A percentile compares a stretch with the other conserved stretches of the same genome.
phyloP scores from a whole-genome alignment of 1,140 invertebrate species.

The Pararge aegeria region DNA sequence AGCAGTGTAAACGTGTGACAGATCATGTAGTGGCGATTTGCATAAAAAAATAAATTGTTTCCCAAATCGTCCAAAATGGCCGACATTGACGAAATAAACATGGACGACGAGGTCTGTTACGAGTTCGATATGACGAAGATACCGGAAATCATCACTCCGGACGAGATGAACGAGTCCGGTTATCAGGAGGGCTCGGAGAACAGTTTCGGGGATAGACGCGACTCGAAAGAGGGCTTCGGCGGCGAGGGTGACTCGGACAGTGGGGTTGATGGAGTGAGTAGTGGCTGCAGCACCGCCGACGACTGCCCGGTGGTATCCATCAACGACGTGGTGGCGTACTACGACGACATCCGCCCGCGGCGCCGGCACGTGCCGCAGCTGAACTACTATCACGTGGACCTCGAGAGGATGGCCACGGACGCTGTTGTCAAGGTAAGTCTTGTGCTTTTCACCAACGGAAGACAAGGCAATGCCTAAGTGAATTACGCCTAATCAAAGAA shows the following conservation, averaged over 20 bases:
- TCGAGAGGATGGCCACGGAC: constrained; percentile 69
- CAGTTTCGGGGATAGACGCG: constrained; percentile 62
- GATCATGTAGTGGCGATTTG: constrained; percentile 66
- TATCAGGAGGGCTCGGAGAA: constrained; percentile 69
- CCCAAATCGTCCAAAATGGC: constrained; percentile 45
- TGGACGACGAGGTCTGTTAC: constrained; percentile 65
- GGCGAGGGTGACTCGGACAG: constrained; percentile 68
- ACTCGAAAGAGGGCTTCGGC: constrained; percentile 67
- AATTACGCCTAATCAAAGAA: no score
- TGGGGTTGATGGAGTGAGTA: constrained; percentile 68
- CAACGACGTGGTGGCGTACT: constrained; percentile 76
- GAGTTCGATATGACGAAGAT: constrained; percentile 65
- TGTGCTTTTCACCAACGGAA: no score
- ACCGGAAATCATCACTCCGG: constrained; percentile 65
- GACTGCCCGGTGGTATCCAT: constrained; percentile 77
- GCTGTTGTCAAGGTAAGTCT: constrained; percentile 64
- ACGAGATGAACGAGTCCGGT: constrained; percentile 70
- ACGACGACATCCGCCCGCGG: constrained; percentile 68
- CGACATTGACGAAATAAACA: constrained; percentile 49
- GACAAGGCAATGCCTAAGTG: no score
- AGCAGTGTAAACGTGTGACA: constrained; percentile 41
- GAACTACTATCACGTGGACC: constrained; percentile 69
- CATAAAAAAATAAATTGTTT: constrained; percentile 26
- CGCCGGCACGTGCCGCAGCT: constrained; percentile 83
- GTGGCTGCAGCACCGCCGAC: constrained; percentile 64